Conservation (phyloP, 2,797 vertebrate species). For the Mallotus villosus region DNA sequence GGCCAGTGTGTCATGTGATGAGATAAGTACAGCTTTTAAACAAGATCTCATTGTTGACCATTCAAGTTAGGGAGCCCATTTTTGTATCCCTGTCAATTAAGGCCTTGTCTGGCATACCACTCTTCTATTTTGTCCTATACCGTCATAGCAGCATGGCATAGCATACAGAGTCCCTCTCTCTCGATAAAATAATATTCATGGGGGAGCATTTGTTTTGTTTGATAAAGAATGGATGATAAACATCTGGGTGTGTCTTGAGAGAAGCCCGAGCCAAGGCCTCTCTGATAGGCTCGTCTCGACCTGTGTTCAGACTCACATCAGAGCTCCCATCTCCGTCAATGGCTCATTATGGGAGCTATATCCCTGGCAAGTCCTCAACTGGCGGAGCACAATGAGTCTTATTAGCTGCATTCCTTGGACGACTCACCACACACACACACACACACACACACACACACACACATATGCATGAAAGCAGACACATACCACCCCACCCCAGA, state of each 20-base stretch:
- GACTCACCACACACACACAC: slow-evolving; percentile 34
- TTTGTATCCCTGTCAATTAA: slow-evolving; percentile 36
- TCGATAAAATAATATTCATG: slow-evolving; percentile 29
- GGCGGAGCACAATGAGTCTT: slow-evolving; percentile 48
- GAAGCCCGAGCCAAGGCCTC: slow-evolving; percentile 32
- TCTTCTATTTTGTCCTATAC: not conserved
- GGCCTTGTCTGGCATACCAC: slow-evolving; percentile 30
- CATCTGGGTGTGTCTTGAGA: slow-evolving; percentile 31
- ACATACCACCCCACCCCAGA: not conserved
- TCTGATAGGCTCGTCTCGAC: slow-evolving; percentile 31
- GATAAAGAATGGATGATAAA: slow-evolving; percentile 43
- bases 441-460: slow-evolving; percentile 30
- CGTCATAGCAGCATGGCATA: not conserved
- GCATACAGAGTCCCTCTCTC: not conserved
- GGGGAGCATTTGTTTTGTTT: slow-evolving; percentile 17
- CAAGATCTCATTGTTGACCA: slow-evolving; percentile 31
- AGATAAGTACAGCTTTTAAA: slow-evolving; percentile 46
- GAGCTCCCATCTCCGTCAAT: slow-evolving; percentile 30
- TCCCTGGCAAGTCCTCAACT: slow-evolving; percentile 48
- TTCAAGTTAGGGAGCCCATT: slow-evolving; percentile 28
- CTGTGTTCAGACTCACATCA: slow-evolving; percentile 25
- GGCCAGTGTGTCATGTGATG: slow-evolving; percentile 52
- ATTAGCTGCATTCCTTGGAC: slow-evolving; percentile 46
- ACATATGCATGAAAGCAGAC: not conserved
- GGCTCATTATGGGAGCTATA: slow-evolving; percentile 55